Evolutionary conservation across 2,797 vertebrate genomes (phyloP).

Genomic region (Neopelma chrysocephalum): DNA sequence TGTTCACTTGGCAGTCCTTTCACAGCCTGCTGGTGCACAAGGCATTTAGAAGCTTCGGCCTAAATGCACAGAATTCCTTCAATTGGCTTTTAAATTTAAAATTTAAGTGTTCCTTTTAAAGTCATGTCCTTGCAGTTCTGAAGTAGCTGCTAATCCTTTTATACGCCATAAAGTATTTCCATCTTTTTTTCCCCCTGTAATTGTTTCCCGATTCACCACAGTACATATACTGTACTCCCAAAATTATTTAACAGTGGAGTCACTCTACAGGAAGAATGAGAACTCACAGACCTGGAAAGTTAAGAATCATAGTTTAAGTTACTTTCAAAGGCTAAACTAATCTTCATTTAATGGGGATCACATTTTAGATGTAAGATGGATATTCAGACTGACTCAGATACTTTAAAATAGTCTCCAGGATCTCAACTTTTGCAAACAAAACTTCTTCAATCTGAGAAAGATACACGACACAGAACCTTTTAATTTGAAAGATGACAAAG

Average conservation of each 20-base stretch:
- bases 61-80: not conserved
- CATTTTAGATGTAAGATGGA: not conserved
- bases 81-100: not conserved
- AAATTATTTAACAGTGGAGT: not conserved
- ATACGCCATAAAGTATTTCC: not conserved
- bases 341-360: not conserved
- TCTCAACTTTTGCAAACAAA: slow-evolving; percentile 1
- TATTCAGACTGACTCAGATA: not conserved
- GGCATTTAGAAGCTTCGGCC: not conserved
- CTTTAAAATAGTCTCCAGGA: not conserved
- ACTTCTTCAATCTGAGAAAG: slow-evolving; percentile 2
- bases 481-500: slow-evolving; percentile 50
- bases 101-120: not conserved
- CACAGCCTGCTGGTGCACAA: not conserved
- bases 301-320: not conserved
- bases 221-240: not conserved
- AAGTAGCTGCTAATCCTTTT: slow-evolving; percentile 3
- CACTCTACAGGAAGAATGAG: not conserved
- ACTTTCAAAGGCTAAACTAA: not conserved
- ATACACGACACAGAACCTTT: not conserved
- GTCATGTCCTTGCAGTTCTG: not conserved
- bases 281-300: not conserved
- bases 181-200: not conserved
- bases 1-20: not conserved
- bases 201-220: not conserved